These are phyloP conservation scores for Polypterus bichir DNA, from an alignment of 2,113 vertebrate species.

Conservation along the genomic window DNA sequence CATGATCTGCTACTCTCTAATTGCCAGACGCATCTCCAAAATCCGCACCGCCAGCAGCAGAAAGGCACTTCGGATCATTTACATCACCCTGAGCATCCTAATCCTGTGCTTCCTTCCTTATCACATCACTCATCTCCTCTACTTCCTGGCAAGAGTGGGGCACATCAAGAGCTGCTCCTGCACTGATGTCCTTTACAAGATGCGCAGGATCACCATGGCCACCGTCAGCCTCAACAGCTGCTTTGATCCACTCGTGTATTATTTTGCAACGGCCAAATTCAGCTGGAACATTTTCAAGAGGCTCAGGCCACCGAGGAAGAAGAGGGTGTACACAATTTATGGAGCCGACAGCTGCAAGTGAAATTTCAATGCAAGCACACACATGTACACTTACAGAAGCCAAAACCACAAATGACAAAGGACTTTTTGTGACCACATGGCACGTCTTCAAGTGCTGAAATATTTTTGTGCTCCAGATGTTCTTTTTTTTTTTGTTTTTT, in stretches of 20 bases:
- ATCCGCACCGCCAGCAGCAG: conserved; percentile 29
- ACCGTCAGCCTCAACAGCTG: conserved; percentile 55
- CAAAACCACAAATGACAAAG: too few species aligned
- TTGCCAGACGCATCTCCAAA: conserved; percentile 31
- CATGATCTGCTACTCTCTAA: conserved; percentile 51
- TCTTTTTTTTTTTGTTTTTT: too few species aligned
- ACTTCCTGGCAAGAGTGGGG: conserved; percentile 32
- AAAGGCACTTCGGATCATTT: conserved; percentile 51
- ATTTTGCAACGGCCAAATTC: conserved; percentile 44
- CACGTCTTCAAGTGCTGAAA: too few species aligned
- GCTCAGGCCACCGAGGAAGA: conserved; percentile 17
- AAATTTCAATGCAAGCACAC: too few species aligned
- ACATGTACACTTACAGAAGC: too few species aligned
- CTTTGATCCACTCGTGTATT: conserved; percentile 66
- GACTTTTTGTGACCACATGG: too few species aligned
- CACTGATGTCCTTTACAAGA: conserved; percentile 19
- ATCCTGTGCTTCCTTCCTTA: conserved; percentile 62
- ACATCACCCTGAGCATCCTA: conserved; percentile 51
- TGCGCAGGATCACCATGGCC: conserved; percentile 45
- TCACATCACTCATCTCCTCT: conserved; percentile 47
- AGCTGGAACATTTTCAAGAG: conserved; percentile 20
- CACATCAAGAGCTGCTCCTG: conserved; percentile 21
- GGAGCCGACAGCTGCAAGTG: not conserved
- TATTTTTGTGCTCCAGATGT: too few species aligned
- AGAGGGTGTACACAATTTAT: conserved; percentile 35